phyloP scores from a whole-genome alignment of 2,113 vertebrate species.

The Dasyurus viverrinus region DNA sequence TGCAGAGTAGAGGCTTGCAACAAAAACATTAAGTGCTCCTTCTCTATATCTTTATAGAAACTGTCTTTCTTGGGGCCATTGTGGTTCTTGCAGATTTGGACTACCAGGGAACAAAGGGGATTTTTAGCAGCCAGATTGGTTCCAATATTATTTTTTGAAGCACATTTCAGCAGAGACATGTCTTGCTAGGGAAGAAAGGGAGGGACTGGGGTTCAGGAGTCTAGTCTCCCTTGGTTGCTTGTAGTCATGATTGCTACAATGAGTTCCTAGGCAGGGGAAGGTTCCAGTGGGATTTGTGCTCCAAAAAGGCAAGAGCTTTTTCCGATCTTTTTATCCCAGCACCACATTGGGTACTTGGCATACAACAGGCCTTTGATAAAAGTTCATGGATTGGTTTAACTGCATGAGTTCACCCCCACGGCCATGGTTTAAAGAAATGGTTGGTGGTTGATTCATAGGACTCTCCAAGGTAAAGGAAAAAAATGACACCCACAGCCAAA shows the following conservation, averaged over 20 bases:
- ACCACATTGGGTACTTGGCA: background rate
- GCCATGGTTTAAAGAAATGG: background rate
- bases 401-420: background rate
- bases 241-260: background rate
- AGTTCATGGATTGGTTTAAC: background rate
- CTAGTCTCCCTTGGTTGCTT: background rate
- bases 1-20: background rate
- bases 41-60: background rate
- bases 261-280: background rate
- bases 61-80: conserved; percentile 57
- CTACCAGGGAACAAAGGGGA: conserved; percentile 60
- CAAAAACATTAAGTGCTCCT: background rate
- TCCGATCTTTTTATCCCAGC: background rate
- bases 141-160: conserved; percentile 68
- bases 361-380: background rate
- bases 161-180: conserved; percentile 50
- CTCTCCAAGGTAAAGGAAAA: background rate
- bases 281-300: background rate
- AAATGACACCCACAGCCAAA: background rate
- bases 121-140: conserved; percentile 65
- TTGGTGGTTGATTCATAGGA: background rate
- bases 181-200: conserved; percentile 6
- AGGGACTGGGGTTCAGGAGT: background rate
- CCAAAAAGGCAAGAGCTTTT: background rate
- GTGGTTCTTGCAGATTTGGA: conserved; percentile 51